Conservation (phyloP, 2,113 vertebrate species). For the Brachyistius frenatus region DNA sequence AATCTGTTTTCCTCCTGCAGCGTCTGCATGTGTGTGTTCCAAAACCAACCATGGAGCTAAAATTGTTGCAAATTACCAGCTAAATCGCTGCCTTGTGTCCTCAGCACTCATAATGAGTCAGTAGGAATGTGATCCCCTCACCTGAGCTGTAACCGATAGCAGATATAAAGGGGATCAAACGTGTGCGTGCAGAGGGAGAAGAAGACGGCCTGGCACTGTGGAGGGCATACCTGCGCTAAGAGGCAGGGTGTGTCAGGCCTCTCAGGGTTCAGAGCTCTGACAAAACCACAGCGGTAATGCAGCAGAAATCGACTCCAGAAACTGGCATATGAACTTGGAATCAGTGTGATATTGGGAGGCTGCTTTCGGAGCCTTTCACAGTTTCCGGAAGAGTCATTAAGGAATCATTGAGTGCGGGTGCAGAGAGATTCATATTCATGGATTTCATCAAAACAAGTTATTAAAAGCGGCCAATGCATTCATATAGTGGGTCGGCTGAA, state of each 20-base stretch:
- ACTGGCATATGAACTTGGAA: constrained; percentile 40
- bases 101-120: constrained; percentile 58
- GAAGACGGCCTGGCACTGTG: constrained; percentile 29
- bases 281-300: constrained; percentile 62
- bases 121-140: constrained; percentile 72
- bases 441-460: constrained; percentile 70
- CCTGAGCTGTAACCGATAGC: constrained; percentile 67
- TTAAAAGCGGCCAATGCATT: constrained; percentile 56
- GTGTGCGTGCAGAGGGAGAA: constrained; percentile 54
- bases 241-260: constrained; percentile 63
- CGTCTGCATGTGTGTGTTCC: constrained; percentile 61
- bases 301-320: constrained; percentile 55
- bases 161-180: constrained; percentile 50
- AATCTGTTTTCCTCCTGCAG: constrained; percentile 52
- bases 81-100: constrained; percentile 65
- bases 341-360: constrained; percentile 19
- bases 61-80: constrained; percentile 53
- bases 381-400: constrained; percentile 62
- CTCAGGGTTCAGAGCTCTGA: constrained; percentile 49
- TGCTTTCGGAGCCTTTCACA: constrained; percentile 4
- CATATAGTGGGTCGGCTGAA: constrained; percentile 54
- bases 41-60: constrained; percentile 39
- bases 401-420: constrained; percentile 49
- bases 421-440: constrained; percentile 62
- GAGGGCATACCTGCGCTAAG: constrained; percentile 52